phyloP scores from a whole-genome alignment of 2,888 invertebrate genomes.

The Blera fallax region DNA sequence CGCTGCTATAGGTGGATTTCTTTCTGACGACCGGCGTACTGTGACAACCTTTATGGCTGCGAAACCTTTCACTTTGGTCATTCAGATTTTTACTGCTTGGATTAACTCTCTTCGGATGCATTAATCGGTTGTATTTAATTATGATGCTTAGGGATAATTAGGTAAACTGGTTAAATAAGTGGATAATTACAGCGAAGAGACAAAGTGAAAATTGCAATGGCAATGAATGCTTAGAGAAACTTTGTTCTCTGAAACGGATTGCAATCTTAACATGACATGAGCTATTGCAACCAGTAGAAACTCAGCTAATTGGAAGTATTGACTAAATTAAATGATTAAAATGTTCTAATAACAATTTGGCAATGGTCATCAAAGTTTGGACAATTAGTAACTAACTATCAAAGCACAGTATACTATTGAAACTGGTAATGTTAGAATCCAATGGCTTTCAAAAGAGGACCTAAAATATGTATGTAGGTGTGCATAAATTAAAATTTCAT shows the following conservation, averaged over 20 bases:
- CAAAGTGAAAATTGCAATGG: constrained; percentile 36
- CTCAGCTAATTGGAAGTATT: neutral
- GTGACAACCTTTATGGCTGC: constrained; percentile 43
- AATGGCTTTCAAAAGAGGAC: neutral
- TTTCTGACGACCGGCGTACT: constrained; percentile 2
- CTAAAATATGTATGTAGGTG: no score
- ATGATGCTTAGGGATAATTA: constrained; percentile 44
- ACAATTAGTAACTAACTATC: neutral
- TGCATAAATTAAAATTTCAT: no score
- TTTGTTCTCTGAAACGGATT: constrained; percentile 8
- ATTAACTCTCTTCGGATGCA: neutral
- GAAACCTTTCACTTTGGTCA: constrained; percentile 60
- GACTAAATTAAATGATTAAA: no score
- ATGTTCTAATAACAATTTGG: no score
- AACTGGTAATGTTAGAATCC: neutral
- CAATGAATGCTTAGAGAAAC: neutral
- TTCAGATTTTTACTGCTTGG: neutral
- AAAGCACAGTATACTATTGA: no score
- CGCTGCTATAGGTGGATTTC: constrained; percentile 16
- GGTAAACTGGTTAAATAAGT: constrained; percentile 41
- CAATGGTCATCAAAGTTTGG: no score
- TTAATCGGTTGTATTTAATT: constrained; percentile 17
- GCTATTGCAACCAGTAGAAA: constrained; percentile 16
- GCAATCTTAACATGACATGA: constrained; percentile 25
- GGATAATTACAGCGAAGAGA: constrained; percentile 10